Base-by-base conservation (phyloP, 2,113 vertebrate genomes). In the Dendrocopos noguchii region DNA sequence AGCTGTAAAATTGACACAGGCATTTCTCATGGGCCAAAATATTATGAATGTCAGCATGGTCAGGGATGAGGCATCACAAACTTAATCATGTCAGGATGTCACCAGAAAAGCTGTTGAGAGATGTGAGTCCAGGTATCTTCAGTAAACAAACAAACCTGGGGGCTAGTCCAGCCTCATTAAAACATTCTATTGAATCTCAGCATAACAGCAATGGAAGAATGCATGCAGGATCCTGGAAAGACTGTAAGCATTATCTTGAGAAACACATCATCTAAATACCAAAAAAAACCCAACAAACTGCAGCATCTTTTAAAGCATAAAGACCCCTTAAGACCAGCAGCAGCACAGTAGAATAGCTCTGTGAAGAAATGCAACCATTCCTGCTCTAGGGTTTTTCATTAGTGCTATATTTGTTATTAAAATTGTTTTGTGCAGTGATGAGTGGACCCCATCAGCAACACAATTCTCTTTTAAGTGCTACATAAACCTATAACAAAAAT, bases 401-500 rank as follows among this genome's bases (percentile, higher is more conserved):
- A 66, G 71, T 44, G 60, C 46, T 87, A 70, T 14, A 82, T 87
- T 70, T 92, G 59, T 42, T 81, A 87, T 64, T 79, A 81, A 78
- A 91, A 76, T 82, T 59, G 27, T 57, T 89, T 70, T 63, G 34
- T 84, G 55, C 63, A 76, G 55, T 73, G 55, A 65, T 73, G 80
- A 94, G 84, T 47, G 31, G 80, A 79, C 78, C 39, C 63, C 78
- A 33, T 79, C 60, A 87, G 78, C 29, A 87, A 76, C 14, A 87
- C 55, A 25, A 76, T 91, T 95, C 80, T 80, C 79, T 83, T 87
- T 77, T 75, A 84, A 71, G 65, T 91, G 92, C 91, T 93, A 13
- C 66, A 56, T 88, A 93, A 96, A 88, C 74, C 67, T 73, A 4
- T 84, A 93, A 89, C 10, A 93, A 88, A 92, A 94, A 93, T 90